phyloP scores from a whole-genome alignment of 2,113 vertebrate species.

The Chaenogobius annularis region DNA sequence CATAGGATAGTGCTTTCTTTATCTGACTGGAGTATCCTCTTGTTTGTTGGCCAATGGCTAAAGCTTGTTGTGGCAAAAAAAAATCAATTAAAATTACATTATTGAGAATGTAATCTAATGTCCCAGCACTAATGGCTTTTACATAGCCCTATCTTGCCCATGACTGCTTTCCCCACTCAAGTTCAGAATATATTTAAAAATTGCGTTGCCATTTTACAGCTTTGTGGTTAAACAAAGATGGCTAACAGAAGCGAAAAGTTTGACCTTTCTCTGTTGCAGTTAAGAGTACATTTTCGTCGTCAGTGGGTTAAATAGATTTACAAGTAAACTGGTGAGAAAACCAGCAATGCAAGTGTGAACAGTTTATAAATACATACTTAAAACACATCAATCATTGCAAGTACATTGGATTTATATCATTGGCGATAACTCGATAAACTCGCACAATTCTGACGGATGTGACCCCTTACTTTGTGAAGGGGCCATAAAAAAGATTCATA shows the following conservation, averaged over 20 bases:
- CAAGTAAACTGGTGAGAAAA: not conserved
- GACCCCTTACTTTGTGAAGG: not conserved
- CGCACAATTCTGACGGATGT: not conserved
- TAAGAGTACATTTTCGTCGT: not conserved
- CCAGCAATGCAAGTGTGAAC: not conserved
- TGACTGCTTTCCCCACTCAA: not conserved
- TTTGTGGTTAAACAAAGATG: not conserved
- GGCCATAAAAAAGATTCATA: not conserved
- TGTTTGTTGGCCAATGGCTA: slow-evolving; percentile 4
- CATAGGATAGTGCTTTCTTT: slow-evolving; percentile 13
- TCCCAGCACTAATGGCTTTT: not conserved
- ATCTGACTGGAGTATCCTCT: slow-evolving; percentile 5
- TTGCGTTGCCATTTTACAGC: not conserved
- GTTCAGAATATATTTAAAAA: slow-evolving; percentile 2
- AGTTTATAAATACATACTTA: not conserved
- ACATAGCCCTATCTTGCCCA: not conserved
- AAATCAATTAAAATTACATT: slow-evolving; percentile 17
- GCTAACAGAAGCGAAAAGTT: not conserved
- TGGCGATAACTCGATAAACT: too few relatives aligned
- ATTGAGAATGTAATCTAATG: not conserved
- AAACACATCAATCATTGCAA: not conserved
- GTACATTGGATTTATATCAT: too few relatives aligned
- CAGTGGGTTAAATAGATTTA: not conserved
- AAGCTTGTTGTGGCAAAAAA: slow-evolving; percentile 4
- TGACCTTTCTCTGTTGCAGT: not conserved